Base-by-base conservation (phyloP, 2,888 invertebrate genomes). In the Melieria picta region DNA sequence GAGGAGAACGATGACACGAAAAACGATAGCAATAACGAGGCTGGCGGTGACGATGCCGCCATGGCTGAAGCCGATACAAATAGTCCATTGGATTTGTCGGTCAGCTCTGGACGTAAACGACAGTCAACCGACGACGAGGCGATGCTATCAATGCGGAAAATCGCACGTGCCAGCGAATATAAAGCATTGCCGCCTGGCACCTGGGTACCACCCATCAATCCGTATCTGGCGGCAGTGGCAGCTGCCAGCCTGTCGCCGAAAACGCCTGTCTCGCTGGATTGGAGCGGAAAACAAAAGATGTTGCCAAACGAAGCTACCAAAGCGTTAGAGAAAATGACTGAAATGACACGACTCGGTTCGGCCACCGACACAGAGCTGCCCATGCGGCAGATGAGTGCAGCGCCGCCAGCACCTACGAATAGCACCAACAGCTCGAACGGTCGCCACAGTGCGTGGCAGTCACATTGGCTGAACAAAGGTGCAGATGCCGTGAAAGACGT, bases 391-490 rank as follows among this genome's bases (percentile, higher is more conserved):
- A 67, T 74, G 2, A 70, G 73, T 7, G 69, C 76, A 2, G 67
- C 43, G 56, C 60, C 16, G 73, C 66, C n/a, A 62, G 65, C 9
- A 60, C 67, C 45, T 61, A 71, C 43, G 30, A 71, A 55, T 88
- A 89, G 5, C 89, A 90, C 67, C 4, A 70, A 72, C 4, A 72
- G 71, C 88, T 90, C 73, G 48, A 74, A 74, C 3, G 94, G 93
- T 16, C 89, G 95, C 3, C 95, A 95, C 85, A 95, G 94, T 77
- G 96, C 97, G 13, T 97, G 98, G 94, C 98, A 98, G 83, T 97
- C 97, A 3, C 98, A 98, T 85, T 98, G 98, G 98, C 88, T 98
- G 70, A 98, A 95, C 88, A 98, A 96, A 83, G 97, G 96, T 7
- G 96, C 97, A 3, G 96, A 96, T 80, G 96, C 95, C 81, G 97